Base-by-base conservation (phyloP, 2,797 vertebrate genomes). In the Dryobates pubescens region DNA sequence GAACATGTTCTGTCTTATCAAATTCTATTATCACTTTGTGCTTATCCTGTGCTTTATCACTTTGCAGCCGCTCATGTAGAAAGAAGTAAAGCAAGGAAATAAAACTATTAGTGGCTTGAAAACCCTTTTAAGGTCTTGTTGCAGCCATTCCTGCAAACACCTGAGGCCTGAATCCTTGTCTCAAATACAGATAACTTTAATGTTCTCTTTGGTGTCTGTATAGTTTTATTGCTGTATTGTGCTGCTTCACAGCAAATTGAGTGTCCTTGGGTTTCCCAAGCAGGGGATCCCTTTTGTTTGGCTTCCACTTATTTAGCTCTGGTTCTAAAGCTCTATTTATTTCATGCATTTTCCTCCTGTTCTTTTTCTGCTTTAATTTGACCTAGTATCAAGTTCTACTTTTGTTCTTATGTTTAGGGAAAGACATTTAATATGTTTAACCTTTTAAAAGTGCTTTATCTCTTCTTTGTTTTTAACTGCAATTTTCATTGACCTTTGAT, bases 71-170 rank as follows among this genome's bases (percentile, higher is more conserved):
- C 43, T 82, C 29, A 30, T 83, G 72, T 83, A 89, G 87, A 89
- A 93, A 81, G 76, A 92, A 93, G n/a, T 83, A 88, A 89, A 91
- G 36, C 82, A 89, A 71, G 43, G 67, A 85, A 91, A 92, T 76
- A 80, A 92, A 94, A 90, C 38, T 90, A 87, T 86, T 91, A 94
- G 77, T 76, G n/a, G 30, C 67, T 90, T 73, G 73, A 86, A 94
- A 95, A 58, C 23, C 30, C 64, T 83, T 83, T 91, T 91, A 89
- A 93, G 93, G 88, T 72, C 70, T 88, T 75, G 63, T 87, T 90
- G 59, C 59, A 90, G 14, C 59, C 30, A 61, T 92, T 88, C 14
- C 73, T 91, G 17, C 16, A 68, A 89, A 64, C 57, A 94, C 82
- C 64, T 54, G 85, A 88, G 76, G 68, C 64, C 64, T 72, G 38